Evolutionary conservation across 2,888 invertebrate species (phyloP), one percentile per base, ranked within the genome.

Genomic region (Pseudococcus viburni): DNA sequence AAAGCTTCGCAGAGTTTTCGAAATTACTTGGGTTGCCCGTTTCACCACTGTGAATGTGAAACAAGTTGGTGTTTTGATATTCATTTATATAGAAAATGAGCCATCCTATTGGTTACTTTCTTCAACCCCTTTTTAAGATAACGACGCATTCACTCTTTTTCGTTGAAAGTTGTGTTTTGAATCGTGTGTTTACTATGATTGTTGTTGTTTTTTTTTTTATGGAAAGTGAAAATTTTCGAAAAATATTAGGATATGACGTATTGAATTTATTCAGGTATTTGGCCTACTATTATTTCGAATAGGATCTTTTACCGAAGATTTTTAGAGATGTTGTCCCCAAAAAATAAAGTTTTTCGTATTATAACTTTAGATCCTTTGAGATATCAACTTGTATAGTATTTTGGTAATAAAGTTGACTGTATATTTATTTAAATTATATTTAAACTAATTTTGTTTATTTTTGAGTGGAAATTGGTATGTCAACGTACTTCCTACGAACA

Each of bases 21-120:
- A 39, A 85, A 64, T 55, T 59, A 85, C 85, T 85, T 39, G 85
- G 64, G 33, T 42, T 85, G 59, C 64, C 84, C 68, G 85, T 59
- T 64, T 85, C 85, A 85, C 85, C 85, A 85, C 85, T 85, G 15
- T 64, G 85, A 85, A 85, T 85, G 85, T 22, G 85, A 85, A 85
- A 64, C 59, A 85, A 64, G 42, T 85, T 19, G 33, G 85, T 64
- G 42, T 85, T 42, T 64, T 64, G 85, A 64, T 64, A 64, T 64
- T 85, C 85, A 85, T 85, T 85, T 85, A 85, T 85, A 85, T 64
- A 64, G 86, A 86, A 86, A 68, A 39, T 46, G 59, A 64, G 46
- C 42, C 86, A 68, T 46, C 68, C 68, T 68, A 86, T 86, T 85
- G 85, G 85, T 85, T 64, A 42, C 17, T 59, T 85, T 85, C 85